A percentile compares a stretch with the other conserved stretches of the same genome.
These are phyloP conservation scores for Troides helena DNA, from an alignment of 2,888 invertebrate species.

Conservation along the genomic window DNA sequence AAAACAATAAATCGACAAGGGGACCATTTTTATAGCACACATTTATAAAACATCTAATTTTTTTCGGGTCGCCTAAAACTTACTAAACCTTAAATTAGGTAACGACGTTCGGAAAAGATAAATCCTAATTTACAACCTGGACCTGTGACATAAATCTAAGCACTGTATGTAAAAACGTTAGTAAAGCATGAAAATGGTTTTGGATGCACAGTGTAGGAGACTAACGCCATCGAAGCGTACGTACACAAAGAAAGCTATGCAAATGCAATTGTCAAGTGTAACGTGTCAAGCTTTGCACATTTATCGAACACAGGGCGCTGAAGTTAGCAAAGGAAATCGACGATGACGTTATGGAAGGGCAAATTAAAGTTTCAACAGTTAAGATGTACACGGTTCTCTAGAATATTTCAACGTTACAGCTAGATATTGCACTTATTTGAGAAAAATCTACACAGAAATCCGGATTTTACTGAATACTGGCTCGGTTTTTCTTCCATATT, in stretches of 20 bases:
- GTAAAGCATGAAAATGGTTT: constrained; percentile 63
- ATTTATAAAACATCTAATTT: constrained; percentile 67
- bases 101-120: constrained; percentile 68
- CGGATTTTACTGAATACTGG: constrained; percentile 74
- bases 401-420: constrained; percentile 59
- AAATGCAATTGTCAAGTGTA: constrained; percentile 50
- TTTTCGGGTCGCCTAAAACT: constrained; percentile 60
- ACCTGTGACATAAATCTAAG: constrained; percentile 69
- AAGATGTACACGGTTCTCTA: constrained; percentile 37
- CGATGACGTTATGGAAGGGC: constrained; percentile 30
- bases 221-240: constrained; percentile 63
- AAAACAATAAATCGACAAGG: constrained; percentile 52
- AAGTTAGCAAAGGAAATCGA: constrained; percentile 44
- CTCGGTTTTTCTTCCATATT: constrained; percentile 71
- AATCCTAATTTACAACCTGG: constrained; percentile 75
- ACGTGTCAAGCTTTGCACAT: constrained; percentile 39
- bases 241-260: constrained; percentile 67
- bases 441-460: constrained; percentile 72
- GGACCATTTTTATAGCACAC: constrained; percentile 69
- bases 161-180: constrained; percentile 49
- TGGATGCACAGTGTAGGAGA: constrained; percentile 53
- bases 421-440: constrained; percentile 73
- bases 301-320: constrained; percentile 42
- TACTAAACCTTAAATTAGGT: constrained; percentile 72
- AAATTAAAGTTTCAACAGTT: constrained; percentile 31